Percentiles rank a stretch among this genome's conserved stretches.
Evolutionary conservation across 1,140 invertebrate genomes (phyloP).

Genomic region (Belonocnema kinseyi): DNA sequence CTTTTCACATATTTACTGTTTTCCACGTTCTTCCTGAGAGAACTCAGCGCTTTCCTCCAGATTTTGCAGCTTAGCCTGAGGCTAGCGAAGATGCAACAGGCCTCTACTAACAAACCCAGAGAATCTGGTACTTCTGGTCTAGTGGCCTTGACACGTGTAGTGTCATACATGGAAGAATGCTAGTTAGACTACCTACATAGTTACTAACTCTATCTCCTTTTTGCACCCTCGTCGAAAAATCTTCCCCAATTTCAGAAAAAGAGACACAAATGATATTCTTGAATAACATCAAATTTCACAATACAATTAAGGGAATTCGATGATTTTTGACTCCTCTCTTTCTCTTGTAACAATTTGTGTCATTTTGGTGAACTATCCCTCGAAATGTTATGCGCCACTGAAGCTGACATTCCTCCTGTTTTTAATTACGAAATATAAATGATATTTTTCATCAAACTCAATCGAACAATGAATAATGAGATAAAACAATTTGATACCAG

Average conservation of each 20-base stretch:
- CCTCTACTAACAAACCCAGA: constrained; percentile 71
- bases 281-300: background rate
- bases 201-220: constrained; percentile 44
- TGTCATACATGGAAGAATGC: constrained; percentile 72
- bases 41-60: constrained; percentile 40
- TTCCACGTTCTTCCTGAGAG: constrained; percentile 41
- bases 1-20: constrained; percentile 35
- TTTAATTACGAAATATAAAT: no score
- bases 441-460: no score
- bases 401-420: no score
- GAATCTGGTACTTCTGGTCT: constrained; percentile 70
- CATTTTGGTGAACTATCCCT: no score
- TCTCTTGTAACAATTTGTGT: no score
- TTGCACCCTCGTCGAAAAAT: constrained; percentile 28
- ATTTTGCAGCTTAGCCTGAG: constrained; percentile 64
- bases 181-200: constrained; percentile 58
- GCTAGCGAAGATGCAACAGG: constrained; percentile 72
- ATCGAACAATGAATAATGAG: no score
- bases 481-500: no score
- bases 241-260: constrained; percentile 1
- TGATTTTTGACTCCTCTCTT: no score
- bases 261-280: background rate
- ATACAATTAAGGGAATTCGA: no score
- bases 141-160: constrained; percentile 71
- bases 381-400: no score